These are phyloP conservation scores for Mythimna impura DNA, from an alignment of 2,888 invertebrate genomes.

Conservation along the genomic window DNA sequence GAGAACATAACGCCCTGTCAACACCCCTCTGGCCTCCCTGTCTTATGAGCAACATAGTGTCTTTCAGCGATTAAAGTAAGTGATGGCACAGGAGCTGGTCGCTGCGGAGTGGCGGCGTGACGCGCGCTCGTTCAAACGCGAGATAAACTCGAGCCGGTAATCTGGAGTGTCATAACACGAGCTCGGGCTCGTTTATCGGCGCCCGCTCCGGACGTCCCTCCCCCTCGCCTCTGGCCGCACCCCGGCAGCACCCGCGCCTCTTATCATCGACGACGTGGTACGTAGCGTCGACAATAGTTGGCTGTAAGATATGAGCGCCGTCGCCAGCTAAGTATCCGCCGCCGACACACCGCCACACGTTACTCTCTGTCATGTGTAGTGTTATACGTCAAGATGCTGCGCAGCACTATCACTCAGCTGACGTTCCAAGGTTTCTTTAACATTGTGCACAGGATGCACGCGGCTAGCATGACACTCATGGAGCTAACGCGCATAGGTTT, in stretches of 20 bases:
- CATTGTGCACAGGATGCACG: too few relatives aligned
- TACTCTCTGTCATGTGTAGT: neutral
- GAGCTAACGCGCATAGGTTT: too few relatives aligned
- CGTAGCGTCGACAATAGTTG: slow-evolving; percentile 39
- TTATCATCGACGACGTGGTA: slow-evolving; percentile 36
- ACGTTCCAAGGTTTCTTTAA: too few relatives aligned
- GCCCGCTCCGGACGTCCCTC: slow-evolving; percentile 36
- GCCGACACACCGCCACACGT: neutral
- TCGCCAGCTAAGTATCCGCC: slow-evolving; percentile 29
- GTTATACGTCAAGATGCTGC: neutral
- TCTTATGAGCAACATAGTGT: neutral
- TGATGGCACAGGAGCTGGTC: neutral
- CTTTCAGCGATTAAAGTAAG: neutral
- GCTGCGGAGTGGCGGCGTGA: neutral
- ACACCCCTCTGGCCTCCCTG: neutral
- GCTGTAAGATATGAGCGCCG: slow-evolving; percentile 33
- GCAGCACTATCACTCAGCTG: neutral
- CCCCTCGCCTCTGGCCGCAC: slow-evolving; percentile 2
- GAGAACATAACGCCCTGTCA: neutral
- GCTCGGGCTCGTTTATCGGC: slow-evolving; percentile 38
- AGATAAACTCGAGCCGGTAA: slow-evolving; percentile 53
- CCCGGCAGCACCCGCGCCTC: slow-evolving; percentile 6
- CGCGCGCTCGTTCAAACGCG: slow-evolving; percentile 8
- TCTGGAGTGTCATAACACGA: slow-evolving; percentile 52
- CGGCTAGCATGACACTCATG: too few relatives aligned